Base-by-base conservation (phyloP, 2,113 vertebrate species). In the Raja brachyura region DNA sequence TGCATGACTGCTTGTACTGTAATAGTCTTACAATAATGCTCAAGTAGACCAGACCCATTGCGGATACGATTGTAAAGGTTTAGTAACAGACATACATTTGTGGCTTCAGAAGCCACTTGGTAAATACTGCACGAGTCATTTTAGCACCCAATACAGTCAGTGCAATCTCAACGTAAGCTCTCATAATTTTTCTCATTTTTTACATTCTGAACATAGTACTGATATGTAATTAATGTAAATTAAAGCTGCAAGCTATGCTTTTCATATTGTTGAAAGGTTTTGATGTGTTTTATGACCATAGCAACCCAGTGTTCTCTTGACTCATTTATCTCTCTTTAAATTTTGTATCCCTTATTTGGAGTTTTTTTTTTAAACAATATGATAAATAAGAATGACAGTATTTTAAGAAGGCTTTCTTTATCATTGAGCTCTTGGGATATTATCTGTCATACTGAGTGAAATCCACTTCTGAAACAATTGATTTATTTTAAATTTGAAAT, bases 81-180 rank as follows among this genome's bases (percentile, higher is more conserved):
- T 97, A 97, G 33, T 97, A 97, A 96, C 97, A 97, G 94, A 97
- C 97, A 97, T 98, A 98, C 97, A 97, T 98, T 97, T 97, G 97
- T 97, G 97, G 97, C 97, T 98, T 97, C 96, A 96, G 98, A 98
- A 97, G 97, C 97, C 96, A 96, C 97, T 97, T 97, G 98, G 98
- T 99, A 99, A 98, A 97, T 95, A 96, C 97, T 98, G 98, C 98
- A 98, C 97, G 98, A 97, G 97, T 98, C 97, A 97, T 98, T 97
- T 97, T 98, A 97, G 97, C 97, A 96, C 98, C 98, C 98, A 98
- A 98, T 98, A 97, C 97, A 98, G 97, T 97, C 97, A 98, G 97
- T 97, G 97, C 97, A 97, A 97, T 97, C 97, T 97, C 96, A 97
- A 96, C 97, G 97, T 97, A 96, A 97, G 97, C 97, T 97, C 97